These are phyloP conservation scores for Tubiluchus corallicola DNA, from an alignment of 2,888 invertebrate genomes.

Conservation along the genomic window DNA sequence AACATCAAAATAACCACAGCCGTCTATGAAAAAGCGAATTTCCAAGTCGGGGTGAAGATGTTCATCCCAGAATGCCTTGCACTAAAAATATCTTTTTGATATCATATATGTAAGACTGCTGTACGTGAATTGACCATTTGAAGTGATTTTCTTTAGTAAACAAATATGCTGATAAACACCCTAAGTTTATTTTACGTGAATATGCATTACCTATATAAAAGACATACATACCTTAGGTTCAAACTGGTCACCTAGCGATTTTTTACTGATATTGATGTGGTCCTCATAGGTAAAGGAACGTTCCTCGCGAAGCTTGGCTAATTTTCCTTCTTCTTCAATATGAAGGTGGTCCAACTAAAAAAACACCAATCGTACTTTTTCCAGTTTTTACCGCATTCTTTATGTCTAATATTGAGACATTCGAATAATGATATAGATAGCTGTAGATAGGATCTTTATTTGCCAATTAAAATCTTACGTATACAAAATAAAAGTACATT, in stretches of 20 bases:
- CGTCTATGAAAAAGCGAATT: slow-evolving; percentile 64
- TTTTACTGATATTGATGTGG: slow-evolving; percentile 44
- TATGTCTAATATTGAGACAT: too few species aligned
- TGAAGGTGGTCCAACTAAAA: slow-evolving; percentile 45
- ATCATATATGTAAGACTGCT: not conserved
- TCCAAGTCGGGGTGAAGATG: slow-evolving; percentile 94
- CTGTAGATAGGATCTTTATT: too few species aligned
- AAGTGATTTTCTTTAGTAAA: too few species aligned
- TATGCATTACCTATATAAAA: too few species aligned
- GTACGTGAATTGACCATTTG: too few species aligned
- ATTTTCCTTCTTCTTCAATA: slow-evolving; percentile 41
- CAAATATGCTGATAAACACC: too few species aligned
- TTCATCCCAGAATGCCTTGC: slow-evolving; percentile 71
- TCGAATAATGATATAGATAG: too few species aligned
- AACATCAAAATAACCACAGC: slow-evolving; percentile 86
- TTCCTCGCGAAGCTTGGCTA: slow-evolving; percentile 47
- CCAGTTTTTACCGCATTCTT: too few species aligned
- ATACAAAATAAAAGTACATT: too few species aligned
- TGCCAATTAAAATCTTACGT: too few species aligned
- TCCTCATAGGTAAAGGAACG: slow-evolving; percentile 72
- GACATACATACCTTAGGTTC: not conserved
- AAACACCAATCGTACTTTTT: too few species aligned
- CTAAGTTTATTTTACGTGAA: too few species aligned
- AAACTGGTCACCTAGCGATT: not conserved
- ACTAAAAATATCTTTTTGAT: slow-evolving; percentile 22